Base-by-base conservation (phyloP, 2,888 invertebrate species). In the Eilema depressum region DNA sequence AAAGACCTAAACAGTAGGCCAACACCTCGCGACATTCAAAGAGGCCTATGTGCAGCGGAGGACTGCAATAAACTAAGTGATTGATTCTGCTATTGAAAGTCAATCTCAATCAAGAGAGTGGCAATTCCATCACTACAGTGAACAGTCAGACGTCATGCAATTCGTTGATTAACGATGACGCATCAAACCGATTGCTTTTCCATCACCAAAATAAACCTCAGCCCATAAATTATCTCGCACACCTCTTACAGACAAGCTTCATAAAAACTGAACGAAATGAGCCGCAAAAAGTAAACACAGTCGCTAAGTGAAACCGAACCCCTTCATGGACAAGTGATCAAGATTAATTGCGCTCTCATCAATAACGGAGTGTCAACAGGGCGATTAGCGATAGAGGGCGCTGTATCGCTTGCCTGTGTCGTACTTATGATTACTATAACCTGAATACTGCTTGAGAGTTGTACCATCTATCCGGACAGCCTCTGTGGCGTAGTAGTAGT, bases 321-420 rank as follows among this genome's bases (percentile, higher is more conserved):
- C 78, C 62, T 84, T 80, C 62, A 61, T 64, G 68, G 80, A 77
- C 81, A 78, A 81, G 83, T 81, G 81, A 81, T 81, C 81, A 79
- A 79, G 81, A 81, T 81, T 83, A 81, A 81, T 81, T 81, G 82
- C 82, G 10, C 14, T 10, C 83, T 83, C 81, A 83, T 81, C 83
- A 81, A 81, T 81, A 81, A 81, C 82, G 63, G 72, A 56, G 76
- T 75, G 81, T 83, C 81, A 83, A 77, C 71, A 60, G 47, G 67
- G 57, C 79, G 76, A 81, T 81, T 83, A 83, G 73, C 67, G 60
- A 71, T 83, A 84, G 79, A 83, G 79, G 76, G 79, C 75, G 75
- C 69, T 73, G 63, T 60, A 71, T 66, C 57, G 57, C 56, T 20
- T 53, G n/a, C 26, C 37, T 12, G 26, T 59, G 14, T 59, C 23